phyloP scores from a whole-genome alignment of 2,113 vertebrate genomes.

The Hyaena hyaena region DNA sequence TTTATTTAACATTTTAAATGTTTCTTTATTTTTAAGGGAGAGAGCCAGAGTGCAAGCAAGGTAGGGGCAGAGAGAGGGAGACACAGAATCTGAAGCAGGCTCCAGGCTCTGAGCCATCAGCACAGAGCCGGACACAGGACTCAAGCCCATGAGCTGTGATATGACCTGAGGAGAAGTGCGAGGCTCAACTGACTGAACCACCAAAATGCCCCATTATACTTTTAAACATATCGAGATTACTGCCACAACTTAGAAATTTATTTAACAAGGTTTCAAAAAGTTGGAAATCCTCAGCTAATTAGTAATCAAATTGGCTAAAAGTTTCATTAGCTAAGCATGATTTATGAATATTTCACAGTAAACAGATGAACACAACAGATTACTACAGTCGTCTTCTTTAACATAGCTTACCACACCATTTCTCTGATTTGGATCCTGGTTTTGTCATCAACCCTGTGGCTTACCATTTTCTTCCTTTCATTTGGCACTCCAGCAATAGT shows the following conservation, averaged over 20 bases:
- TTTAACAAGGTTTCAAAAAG: background rate
- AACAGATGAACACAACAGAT: background rate
- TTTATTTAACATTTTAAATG: too few relatives aligned
- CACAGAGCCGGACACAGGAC: too few relatives aligned
- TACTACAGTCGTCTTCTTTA: background rate
- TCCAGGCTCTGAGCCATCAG: too few relatives aligned
- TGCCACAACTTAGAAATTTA: background rate
- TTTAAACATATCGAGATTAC: background rate
- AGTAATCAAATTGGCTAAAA: background rate
- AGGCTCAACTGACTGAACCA: too few relatives aligned
- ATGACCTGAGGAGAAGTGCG: too few relatives aligned
- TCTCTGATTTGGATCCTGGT: background rate
- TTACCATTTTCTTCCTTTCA: background rate
- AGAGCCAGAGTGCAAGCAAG: too few relatives aligned
- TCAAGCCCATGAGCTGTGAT: too few relatives aligned
- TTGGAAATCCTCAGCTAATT: slow-evolving; percentile 5
- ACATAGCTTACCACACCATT: background rate
- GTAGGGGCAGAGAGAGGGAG: too few relatives aligned
- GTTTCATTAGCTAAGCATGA: background rate
- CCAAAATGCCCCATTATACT: background rate
- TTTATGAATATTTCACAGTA: background rate
- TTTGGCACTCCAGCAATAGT: background rate
- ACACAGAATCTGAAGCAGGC: too few relatives aligned
- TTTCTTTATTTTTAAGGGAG: too few relatives aligned
- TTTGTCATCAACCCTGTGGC: background rate